These are phyloP conservation scores for Aphidoletes aphidimyza DNA, from an alignment of 2,888 invertebrate genomes.

Conservation along the genomic window DNA sequence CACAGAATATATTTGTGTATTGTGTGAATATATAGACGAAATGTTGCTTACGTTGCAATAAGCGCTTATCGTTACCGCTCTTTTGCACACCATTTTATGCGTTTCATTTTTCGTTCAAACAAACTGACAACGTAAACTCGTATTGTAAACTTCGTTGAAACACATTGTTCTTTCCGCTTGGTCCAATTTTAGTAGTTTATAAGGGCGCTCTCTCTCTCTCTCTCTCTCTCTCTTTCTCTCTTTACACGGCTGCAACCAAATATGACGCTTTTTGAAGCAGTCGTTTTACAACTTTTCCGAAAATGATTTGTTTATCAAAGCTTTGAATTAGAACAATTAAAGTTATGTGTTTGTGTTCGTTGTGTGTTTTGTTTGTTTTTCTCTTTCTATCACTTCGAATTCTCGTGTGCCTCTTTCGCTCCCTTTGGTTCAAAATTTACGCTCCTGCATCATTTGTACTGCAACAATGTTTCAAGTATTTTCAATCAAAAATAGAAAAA, in stretches of 20 bases:
- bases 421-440: too few relatives aligned
- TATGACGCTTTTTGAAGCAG: not conserved
- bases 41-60: constrained; percentile 30
- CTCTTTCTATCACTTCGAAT: not conserved
- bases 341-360: not conserved
- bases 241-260: not conserved
- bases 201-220: too few relatives aligned
- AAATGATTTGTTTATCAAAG: constrained; percentile 31
- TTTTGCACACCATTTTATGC: not conserved
- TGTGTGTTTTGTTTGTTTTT: not conserved
- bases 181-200: too few relatives aligned
- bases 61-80: constrained; percentile 12
- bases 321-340: constrained; percentile 10
- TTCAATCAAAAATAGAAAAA: not conserved
- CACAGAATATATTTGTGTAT: too few relatives aligned
- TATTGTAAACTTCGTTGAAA: too few relatives aligned
- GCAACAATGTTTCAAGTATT: not conserved
- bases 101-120: not conserved
- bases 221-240: not conserved
- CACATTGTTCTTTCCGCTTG: too few relatives aligned
- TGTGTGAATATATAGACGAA: not conserved
- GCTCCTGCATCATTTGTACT: too few relatives aligned
- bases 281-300: not conserved
- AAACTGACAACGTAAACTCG: too few relatives aligned
- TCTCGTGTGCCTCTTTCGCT: not conserved